phyloP scores from a whole-genome alignment of 2,888 invertebrate genomes.

The Drosophila pegasa region DNA sequence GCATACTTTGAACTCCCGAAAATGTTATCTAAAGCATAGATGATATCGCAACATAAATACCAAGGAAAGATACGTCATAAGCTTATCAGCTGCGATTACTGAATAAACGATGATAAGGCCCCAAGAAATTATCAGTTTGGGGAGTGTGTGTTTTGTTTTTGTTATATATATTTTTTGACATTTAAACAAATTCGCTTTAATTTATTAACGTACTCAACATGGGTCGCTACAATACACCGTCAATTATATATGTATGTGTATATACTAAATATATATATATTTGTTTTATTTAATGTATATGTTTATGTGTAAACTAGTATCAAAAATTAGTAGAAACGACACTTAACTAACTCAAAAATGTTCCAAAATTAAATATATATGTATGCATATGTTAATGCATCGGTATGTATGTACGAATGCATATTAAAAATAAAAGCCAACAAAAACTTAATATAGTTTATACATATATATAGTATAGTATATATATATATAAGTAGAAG shows the following conservation, averaged over 20 bases:
- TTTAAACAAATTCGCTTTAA: slow-evolving; percentile 78
- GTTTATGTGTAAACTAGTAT: slow-evolving; percentile 76
- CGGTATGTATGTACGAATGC: slow-evolving; percentile 32
- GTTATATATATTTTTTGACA: slow-evolving; percentile 46
- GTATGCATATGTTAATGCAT: slow-evolving; percentile 35
- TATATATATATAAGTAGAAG: slow-evolving; percentile 58
- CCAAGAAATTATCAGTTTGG: slow-evolving; percentile 34
- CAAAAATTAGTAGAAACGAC: slow-evolving; percentile 77
- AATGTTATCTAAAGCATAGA: slow-evolving; percentile 17
- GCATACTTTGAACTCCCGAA: slow-evolving; percentile 17
- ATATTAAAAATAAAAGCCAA: slow-evolving; percentile 70
- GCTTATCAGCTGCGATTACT: slow-evolving; percentile 30
- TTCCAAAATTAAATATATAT: slow-evolving; percentile 64
- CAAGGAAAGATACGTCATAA: slow-evolving; percentile 35
- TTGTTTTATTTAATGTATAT: slow-evolving; percentile 43
- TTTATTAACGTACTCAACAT: slow-evolving; percentile 78
- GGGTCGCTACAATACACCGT: slow-evolving; percentile 71
- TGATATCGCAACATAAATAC: slow-evolving; percentile 32
- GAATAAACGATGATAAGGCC: slow-evolving; percentile 33
- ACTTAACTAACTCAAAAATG: slow-evolving; percentile 70
- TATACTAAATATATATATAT: slow-evolving; percentile 53
- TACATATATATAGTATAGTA: slow-evolving; percentile 34
- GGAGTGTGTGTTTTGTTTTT: slow-evolving; percentile 17
- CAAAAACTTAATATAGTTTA: slow-evolving; percentile 61
- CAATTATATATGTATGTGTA: slow-evolving; percentile 58